Evolutionary conservation across 2,888 invertebrate genomes (phyloP).

Genomic region (Lamellibrachia satsuma): DNA sequence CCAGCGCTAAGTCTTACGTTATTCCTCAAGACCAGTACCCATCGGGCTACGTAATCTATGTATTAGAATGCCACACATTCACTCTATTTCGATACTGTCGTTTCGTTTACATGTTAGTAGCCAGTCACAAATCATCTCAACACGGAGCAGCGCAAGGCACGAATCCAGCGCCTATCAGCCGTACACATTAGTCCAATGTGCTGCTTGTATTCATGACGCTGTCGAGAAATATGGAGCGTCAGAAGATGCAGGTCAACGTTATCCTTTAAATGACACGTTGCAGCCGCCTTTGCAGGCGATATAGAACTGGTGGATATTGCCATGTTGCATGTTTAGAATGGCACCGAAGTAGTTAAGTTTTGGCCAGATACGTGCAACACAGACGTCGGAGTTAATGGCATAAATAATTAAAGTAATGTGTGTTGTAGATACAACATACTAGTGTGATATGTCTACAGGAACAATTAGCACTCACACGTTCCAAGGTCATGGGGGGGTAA

Average conservation of each 20-base stretch:
- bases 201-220: background rate
- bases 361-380: background rate
- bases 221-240: no score
- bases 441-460: background rate
- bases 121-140: background rate
- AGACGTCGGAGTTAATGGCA: background rate
- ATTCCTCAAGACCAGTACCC: no score
- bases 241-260: no score
- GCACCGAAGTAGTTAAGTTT: background rate
- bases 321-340: no score
- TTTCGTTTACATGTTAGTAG: no score
- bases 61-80: no score
- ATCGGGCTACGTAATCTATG: no score
- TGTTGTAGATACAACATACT: background rate
- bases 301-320: no score
- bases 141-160: background rate
- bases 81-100: no score
- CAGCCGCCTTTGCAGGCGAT: background rate
- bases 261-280: no score
- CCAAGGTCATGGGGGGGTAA: background rate
- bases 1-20: no score
- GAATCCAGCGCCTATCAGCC: background rate
- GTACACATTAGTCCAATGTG: background rate
- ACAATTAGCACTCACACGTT: background rate
- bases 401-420: background rate